These are phyloP conservation scores for Ectropis crepuscularia DNA, from an alignment of 2,888 invertebrate species.

Conservation along the genomic window DNA sequence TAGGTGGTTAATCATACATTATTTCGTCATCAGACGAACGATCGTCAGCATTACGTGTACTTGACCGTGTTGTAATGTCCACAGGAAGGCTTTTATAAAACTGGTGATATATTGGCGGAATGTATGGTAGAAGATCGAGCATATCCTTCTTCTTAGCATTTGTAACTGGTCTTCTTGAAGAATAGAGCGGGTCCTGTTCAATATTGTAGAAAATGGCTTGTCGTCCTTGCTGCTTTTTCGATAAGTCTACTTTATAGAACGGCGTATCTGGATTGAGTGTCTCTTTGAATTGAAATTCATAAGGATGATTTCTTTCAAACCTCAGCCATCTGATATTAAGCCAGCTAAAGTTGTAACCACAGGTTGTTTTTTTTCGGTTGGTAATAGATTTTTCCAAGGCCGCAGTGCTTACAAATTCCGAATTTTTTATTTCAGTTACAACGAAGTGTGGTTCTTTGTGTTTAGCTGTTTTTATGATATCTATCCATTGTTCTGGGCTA, in stretches of 20 bases:
- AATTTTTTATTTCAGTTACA: neutral
- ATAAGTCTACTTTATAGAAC: conserved; percentile 2
- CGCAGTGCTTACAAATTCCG: neutral
- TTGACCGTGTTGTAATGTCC: conserved; percentile 2
- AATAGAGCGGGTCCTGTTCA: neutral
- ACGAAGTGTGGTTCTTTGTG: conserved; percentile 22
- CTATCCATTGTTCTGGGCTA: too few relatives aligned
- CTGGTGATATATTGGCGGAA: conserved; percentile 2
- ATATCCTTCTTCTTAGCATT: conserved; percentile 37
- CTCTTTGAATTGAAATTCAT: conserved; percentile 1
- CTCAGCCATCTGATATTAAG: conserved; percentile 3
- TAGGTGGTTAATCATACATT: neutral
- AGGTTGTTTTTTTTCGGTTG: neutral
- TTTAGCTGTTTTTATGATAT: conserved; percentile 1
- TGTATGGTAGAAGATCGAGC: conserved; percentile 34
- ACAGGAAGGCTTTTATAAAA: neutral
- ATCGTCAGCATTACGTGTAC: neutral
- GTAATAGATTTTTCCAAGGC: neutral
- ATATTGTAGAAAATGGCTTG: neutral
- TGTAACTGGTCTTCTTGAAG: conserved; percentile 3
- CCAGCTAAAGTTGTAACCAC: conserved; percentile 2
- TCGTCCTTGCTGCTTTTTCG: neutral
- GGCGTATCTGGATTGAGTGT: neutral
- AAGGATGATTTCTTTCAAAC: conserved; percentile 2
- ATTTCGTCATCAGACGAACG: neutral